Conservation (phyloP, 2,888 invertebrate genomes). For the Leucophenga montana region DNA sequence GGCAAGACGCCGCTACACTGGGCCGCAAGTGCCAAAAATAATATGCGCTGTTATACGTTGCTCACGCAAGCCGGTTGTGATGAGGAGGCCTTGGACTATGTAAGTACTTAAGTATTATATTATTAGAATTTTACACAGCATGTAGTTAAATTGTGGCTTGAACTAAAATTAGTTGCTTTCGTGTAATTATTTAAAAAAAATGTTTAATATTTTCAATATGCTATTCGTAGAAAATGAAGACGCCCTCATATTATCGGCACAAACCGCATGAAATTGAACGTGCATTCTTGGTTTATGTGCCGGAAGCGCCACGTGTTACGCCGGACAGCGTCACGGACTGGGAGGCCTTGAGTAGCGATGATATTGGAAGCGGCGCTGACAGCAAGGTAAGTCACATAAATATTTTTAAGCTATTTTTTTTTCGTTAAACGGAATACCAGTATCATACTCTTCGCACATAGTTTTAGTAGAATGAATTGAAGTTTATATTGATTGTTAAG, state of each 20-base stretch:
- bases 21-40: constrained; percentile 86
- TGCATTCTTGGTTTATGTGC: constrained; percentile 80
- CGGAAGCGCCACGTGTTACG: constrained; percentile 87
- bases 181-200: neutral
- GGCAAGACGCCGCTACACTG: constrained; percentile 92
- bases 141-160: too few species aligned
- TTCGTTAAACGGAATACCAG: neutral
- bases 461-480: too few species aligned
- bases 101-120: constrained; percentile 73
- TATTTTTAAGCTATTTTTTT: neutral
- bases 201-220: constrained; percentile 11
- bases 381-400: constrained; percentile 67
- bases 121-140: neutral
- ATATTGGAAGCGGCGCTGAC: constrained; percentile 49
- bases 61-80: constrained; percentile 88
- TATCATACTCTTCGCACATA: neutral
- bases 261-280: constrained; percentile 85
- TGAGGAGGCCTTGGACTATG: constrained; percentile 87
- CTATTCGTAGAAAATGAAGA: constrained; percentile 82
- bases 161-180: neutral
- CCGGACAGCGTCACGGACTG: constrained; percentile 79
- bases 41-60: constrained; percentile 83
- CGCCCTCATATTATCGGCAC: constrained; percentile 85
- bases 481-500: too few species aligned
- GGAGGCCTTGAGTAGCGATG: constrained; percentile 68